Base-by-base conservation (phyloP, 2,888 invertebrate species). In the Rhamnusium bicolor region DNA sequence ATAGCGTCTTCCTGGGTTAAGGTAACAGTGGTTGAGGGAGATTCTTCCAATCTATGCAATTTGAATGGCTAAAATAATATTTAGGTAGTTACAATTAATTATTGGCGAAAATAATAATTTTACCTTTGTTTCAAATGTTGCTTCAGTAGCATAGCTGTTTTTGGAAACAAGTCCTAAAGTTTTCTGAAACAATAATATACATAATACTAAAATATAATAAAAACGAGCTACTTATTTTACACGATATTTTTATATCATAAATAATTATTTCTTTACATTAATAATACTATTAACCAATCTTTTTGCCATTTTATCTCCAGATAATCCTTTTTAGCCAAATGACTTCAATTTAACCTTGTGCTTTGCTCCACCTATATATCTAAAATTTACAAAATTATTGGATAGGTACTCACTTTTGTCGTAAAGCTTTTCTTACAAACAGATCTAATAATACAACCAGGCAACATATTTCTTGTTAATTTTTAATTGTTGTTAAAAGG, bases 1-100 rank as follows among this genome's bases (percentile, higher is more conserved):
- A 97, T 86, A 0, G 98, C 98, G 88, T 99, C 97, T 78, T 97
- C 95, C 74, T 94, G 91, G 1, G 92, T 94, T 47, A 97, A 86
- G 0, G 92, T 92, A 0, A 94, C 94, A 27, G 91, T 90, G 1
- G 92, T 93, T 0, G 93, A 90, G 0, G 99, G 98, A 24, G 96
- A 96, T 78, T 91, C 90, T 14, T 98, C 97, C 83, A 99, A 89
- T 86, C 94, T 95, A 89, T 98, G 98, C 70, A 98, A 91, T 88
- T 96, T 95, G 87, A 91, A 99, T 16, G 97, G 96, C 94, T 98
- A 65, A 77, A 81, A 67, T 46, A 75, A 75, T 65, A 51, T 69
- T 47, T 18, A 40, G n/a, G 40, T 40, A n/a, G n/a, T 40, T 40
- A 40, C 40, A 14, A 12, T 10, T 61, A 54, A 14, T 68, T 47